phyloP scores from a whole-genome alignment of 1,140 invertebrate genomes.

The Battus philenor region DNA sequence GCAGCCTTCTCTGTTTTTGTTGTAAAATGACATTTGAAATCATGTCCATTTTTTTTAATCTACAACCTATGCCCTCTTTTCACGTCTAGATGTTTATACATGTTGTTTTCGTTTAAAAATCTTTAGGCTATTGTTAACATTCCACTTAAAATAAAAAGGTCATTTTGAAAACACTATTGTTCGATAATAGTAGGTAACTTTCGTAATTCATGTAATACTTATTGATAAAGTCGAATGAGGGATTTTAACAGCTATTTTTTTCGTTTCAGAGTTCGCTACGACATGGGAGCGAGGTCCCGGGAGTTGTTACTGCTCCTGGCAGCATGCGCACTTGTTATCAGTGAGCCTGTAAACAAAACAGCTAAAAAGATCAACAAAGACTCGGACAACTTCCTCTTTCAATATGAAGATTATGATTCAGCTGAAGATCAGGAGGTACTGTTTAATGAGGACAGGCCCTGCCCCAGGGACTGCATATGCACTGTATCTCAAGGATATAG shows the following conservation, averaged over 20 bases:
- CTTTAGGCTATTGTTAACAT: too few species aligned
- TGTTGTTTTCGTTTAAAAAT: too few species aligned
- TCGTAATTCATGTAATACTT: conserved; percentile 7
- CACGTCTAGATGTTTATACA: too few species aligned
- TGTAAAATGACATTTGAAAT: too few species aligned
- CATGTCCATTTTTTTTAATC: too few species aligned
- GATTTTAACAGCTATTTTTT: conserved; percentile 26
- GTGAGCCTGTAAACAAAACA: conserved; percentile 54
- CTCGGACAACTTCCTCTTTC: conserved; percentile 45
- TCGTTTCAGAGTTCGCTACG: conserved; percentile 68
- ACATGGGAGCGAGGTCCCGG: conserved; percentile 68
- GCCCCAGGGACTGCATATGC: conserved; percentile 73
- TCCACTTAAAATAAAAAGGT: conserved; percentile 2
- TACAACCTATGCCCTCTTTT: too few species aligned
- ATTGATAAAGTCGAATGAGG: too few species aligned
- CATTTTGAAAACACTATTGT: conserved; percentile 19
- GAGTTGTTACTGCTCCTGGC: conserved; percentile 70
- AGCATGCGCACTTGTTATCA: conserved; percentile 51
- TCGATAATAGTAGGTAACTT: conserved; percentile 13
- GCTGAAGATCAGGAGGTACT: conserved; percentile 64
- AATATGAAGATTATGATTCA: conserved; percentile 61
- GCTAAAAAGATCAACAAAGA: conserved; percentile 45
- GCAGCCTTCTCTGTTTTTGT: too few species aligned
- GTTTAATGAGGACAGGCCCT: conserved; percentile 68
- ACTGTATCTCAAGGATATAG: conserved; percentile 62